Base-by-base conservation (phyloP, 2,888 invertebrate species). In the Mylabris sibirica region DNA sequence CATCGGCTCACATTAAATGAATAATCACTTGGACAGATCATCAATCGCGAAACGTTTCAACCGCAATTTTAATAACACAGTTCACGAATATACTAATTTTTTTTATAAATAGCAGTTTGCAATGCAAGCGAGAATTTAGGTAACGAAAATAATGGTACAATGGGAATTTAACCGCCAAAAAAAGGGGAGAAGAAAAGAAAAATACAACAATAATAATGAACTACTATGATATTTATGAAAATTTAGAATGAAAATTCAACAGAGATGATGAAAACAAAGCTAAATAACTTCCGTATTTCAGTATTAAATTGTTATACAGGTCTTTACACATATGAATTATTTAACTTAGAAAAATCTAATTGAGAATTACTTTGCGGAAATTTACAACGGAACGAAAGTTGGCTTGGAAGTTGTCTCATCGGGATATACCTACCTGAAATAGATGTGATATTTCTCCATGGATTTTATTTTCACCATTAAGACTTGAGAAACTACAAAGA, bases 141-240 rank as follows among this genome's bases (percentile, higher is more conserved):
- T n/a, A 17, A 20, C 20, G 20, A 49, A 2, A 49, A 22, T 49
- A 11, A 49, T 11, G 8, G 20, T 8, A 44, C 44, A 49, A 44
- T 44, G n/a, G 17, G 30, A 30, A 30, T 30, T 30, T 30, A 30
- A 30, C 30, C 17, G 14, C 38, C 4, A 38, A 44, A 2, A 3
- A 3, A n/a, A 49, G 17, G 17, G 3, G 17, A 5, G 17, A 44
- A 8, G 9, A 49, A n/a, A 20, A 49, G 8, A 9, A 49, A 22
- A 49, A 22, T 6, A n/a, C 0, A 49, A 20, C 17, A 22, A 49
- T 20, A 49, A 20, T 49, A 49, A 49, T 49, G 49, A 49, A 49
- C 49, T 49, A 49, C 49, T 49, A 49, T 20, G 49, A 49, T 49
- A 49, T 49, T 49, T 49, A 49, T 49, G 49, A 49, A 49, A 49